These are phyloP conservation scores for Spodoptera litura DNA, from an alignment of 1,140 invertebrate species.

Conservation along the genomic window DNA sequence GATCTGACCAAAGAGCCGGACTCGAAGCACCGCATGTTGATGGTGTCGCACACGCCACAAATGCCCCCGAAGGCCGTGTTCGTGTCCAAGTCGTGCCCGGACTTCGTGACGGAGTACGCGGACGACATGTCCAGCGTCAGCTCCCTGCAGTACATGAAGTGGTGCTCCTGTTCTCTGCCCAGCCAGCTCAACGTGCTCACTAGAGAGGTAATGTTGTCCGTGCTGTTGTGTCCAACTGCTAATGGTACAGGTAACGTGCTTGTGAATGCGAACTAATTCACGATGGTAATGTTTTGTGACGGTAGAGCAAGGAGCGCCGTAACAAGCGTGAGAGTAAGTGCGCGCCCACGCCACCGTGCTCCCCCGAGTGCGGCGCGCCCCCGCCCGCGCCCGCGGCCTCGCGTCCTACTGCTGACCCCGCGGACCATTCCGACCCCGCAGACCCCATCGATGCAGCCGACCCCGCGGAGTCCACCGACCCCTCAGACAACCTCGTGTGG, in stretches of 20 bases:
- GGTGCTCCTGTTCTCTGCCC: constrained; percentile 60
- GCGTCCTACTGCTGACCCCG: constrained; percentile 49
- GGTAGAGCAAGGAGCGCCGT: constrained; percentile 26
- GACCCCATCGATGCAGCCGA: constrained; percentile 59
- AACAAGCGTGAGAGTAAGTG: constrained; percentile 66
- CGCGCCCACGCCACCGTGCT: constrained; percentile 71
- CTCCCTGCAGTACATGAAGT: constrained; percentile 53
- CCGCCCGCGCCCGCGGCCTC: constrained; percentile 16
- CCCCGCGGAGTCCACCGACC: constrained; percentile 56
- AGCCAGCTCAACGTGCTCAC: constrained; percentile 59
- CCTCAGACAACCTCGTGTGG: constrained; percentile 86
- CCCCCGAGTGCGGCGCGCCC: constrained; percentile 54
- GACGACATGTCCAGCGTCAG: constrained; percentile 47
- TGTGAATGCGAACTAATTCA: no score
- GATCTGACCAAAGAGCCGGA: constrained; percentile 92
- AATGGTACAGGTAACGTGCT: no score
- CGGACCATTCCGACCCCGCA: no score
- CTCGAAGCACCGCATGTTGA: constrained; percentile 93
- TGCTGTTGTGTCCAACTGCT: no score
- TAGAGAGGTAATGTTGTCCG: constrained; percentile 51
- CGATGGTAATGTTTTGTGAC: no score
- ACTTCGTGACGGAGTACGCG: constrained; percentile 83
- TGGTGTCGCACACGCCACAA: constrained; percentile 88
- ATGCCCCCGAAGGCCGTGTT: constrained; percentile 84
- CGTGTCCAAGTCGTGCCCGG: constrained; percentile 94